Base-by-base conservation (phyloP, 2,888 invertebrate genomes). In the Ypsolopha scabrella region DNA sequence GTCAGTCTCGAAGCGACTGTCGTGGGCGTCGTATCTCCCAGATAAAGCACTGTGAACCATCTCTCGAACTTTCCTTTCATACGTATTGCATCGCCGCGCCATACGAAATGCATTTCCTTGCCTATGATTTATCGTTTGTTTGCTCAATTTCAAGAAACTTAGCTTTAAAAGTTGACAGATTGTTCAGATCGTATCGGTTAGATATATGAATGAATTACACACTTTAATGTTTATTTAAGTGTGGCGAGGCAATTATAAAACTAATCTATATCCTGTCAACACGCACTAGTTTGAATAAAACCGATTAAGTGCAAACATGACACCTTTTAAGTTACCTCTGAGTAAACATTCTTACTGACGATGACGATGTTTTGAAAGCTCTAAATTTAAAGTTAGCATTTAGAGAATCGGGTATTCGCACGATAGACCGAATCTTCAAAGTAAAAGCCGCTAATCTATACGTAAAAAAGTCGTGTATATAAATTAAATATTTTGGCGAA, bases 81-180 rank as follows among this genome's bases (percentile, higher is more conserved):
- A 39, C 48, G 11, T 48, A 24, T 24, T 24, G 24, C 24, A 24
- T 24, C 24, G 24, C 24, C 4, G 24, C 24, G 24, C 4, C 24
- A 24, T 39, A 39, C 4, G n/a, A 33, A 33, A 73, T 71, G 66
- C 68, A 57, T 67, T 58, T 67, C 63, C 59, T 64, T 65, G 60
- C 54, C 57, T 54, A 63, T 73, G 72, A 73, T 73, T 67, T 71
- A 75, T 65, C 60, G 58, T 70, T 70, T 74, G 72, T 74, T 74
- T 74, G 68, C 24, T 24, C 24, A 24, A 24, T 24, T 24, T 24
- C 24, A 24, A 24, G 4, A 4, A 3, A 24, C 24, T n/a, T n/a
- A n/a, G n/a, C 24, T 24, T 24, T 24, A 24, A 24, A 24, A 4
- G 24, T n/a, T 24, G 24, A 24, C 24, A 24, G 24, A 24, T 24